Base-by-base conservation (phyloP, 1,140 invertebrate species). In the Wiebesia pumilae region DNA sequence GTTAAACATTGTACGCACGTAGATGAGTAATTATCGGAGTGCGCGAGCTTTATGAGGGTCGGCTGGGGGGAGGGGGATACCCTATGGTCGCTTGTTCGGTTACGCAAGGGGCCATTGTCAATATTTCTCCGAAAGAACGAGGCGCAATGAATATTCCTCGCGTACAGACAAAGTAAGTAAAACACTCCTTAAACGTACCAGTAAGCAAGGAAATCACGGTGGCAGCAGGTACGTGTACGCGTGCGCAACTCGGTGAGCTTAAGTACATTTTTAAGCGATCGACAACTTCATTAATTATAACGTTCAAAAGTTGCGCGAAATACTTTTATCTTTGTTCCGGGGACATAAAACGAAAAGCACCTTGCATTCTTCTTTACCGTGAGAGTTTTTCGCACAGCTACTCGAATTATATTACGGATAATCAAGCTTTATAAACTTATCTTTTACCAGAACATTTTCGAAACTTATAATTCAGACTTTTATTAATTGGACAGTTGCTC, bases 1-100 rank as follows among this genome's bases (percentile, higher is more conserved):
- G 85, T 88, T 88, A 88, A 90, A 90, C 81, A 90, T 90, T 88
- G 84, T 82, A 86, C 81, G 65, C 73, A 54, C 58, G 77, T 54
- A 62, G 84, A 85, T 85, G 84, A 85, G 79, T 73, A 85, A 73
- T 85, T 80, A 85, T 71, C 62, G 73, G 71, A 27, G 54, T 69
- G 62, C 62, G 62, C 62, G 67, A 47, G 62, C 51, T 81, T 81
- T 67, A 81, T 58, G 79, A 65, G n/a, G 12, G 35, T 62, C 3
- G 7, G 43, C n/a, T 47, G 33, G 65, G 43, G 47, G 54, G 43
- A 19, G n/a, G 19, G n/a, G 27, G 33, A 80, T 51, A 79, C 30
- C 30, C 47, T 54, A 27, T 62, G 81, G 43, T 35, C n/a, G 27
- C 33, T 24, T 47, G 71, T n/a, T 38, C 10, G 16, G n/a, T 85